phyloP scores from a whole-genome alignment of 1,140 invertebrate species.

The Drosophila sturtevanti region DNA sequence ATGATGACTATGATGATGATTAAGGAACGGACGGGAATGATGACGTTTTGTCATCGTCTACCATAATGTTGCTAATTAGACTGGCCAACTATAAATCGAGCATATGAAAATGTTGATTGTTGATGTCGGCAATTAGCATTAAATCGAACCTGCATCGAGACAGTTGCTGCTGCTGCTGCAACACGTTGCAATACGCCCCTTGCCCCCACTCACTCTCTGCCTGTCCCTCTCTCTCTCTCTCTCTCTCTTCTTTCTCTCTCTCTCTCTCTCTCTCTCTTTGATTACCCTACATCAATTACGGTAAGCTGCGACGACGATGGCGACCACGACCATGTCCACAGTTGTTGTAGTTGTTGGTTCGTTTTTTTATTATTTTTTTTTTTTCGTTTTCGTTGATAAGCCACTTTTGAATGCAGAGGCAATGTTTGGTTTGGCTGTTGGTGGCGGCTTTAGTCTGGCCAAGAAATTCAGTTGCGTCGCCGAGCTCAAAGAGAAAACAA shows the following conservation, averaged over 20 bases:
- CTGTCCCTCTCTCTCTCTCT: too few relatives aligned
- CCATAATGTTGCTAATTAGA: conserved; percentile 53
- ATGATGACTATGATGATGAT: conserved; percentile 12
- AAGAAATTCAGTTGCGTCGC: conserved; percentile 73
- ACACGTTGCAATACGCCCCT: conserved; percentile 50
- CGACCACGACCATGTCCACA: conserved; percentile 58
- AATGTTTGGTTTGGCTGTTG: conserved; percentile 50
- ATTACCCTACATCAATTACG: conserved; percentile 56
- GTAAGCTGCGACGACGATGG: conserved; percentile 42
- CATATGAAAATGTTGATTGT: conserved; percentile 57
- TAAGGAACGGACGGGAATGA: too few relatives aligned
- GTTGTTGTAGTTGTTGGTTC: conserved; percentile 1
- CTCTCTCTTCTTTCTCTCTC: too few relatives aligned
- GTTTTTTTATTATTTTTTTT: conserved; percentile 20
- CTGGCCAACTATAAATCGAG: conserved; percentile 57
- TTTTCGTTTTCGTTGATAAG: conserved; percentile 69
- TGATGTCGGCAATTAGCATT: conserved; percentile 69
- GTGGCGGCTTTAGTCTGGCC: conserved; percentile 29
- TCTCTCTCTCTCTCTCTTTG: too few relatives aligned
- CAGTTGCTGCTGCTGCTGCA: conserved; percentile 24
- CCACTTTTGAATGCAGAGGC: conserved; percentile 78
- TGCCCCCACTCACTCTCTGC: too few relatives aligned
- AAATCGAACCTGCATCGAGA: conserved; percentile 25
- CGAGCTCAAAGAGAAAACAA: conserved; percentile 78
- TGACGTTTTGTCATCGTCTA: conserved; percentile 1